Evolutionary conservation across 2,113 vertebrate species (phyloP), one percentile per base, ranked within the genome.

Genomic region (Pseudois nayaur): DNA sequence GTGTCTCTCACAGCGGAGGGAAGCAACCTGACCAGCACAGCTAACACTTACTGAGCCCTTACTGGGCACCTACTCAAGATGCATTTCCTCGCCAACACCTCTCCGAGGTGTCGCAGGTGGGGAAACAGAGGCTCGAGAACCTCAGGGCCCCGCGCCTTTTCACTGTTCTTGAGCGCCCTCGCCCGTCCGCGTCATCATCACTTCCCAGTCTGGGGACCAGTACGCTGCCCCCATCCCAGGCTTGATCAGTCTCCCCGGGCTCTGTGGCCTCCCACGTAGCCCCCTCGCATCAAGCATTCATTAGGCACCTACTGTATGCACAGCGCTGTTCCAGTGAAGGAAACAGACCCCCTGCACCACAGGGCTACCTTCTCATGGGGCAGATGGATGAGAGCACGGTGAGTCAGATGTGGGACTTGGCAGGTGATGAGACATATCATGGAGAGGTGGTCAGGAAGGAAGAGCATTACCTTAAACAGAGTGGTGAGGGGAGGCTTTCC

Each of bases 121-220:
- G 64, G 48, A 55, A 84, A 64, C 36, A 1, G 86, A 84, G 62
- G 25, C 79, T 52, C 1, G 6, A 59, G 55, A 81, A 25, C 19
- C 67, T 45, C 19, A 12, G 3, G 1, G 48, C 19, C 36, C 23
- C 0, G 0, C 1, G 14, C 25, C 40, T 88, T 82, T 31, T 23
- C 9, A 15, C 43, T 21, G n/a, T 81, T 40, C 6, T 59, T 9
- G 54, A 89, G 62, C 23, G 64, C 54, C 55, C 31, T 43, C 27
- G 11, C 67, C 21, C 3, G 5, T 27, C 25, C 15, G 29, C 3
- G 8, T 4, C 4, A 16, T 27, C 23, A 8, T 36, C 54, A 55
- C 64, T 84, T 45, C 15, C 29, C 31, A 48, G 23, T 48, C 23
- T 45, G 62, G 31, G 14, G n/a, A 27, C 40, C 2, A 15, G 21